Conservation (phyloP, 1,140 invertebrate genomes). For the Drosophila kikkawai region DNA sequence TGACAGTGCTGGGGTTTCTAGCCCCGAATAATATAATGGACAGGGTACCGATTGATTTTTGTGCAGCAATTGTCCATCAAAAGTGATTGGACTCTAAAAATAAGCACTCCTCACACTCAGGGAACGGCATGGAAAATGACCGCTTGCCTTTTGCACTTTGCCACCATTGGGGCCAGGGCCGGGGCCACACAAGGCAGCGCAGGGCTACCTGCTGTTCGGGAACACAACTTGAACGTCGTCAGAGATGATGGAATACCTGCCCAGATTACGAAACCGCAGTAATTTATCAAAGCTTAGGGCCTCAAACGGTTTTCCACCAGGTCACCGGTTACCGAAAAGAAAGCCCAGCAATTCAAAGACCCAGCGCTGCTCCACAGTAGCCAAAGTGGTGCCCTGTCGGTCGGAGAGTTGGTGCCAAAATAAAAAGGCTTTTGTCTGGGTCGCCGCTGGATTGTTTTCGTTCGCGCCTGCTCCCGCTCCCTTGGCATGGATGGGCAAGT, state of each 20-base stretch:
- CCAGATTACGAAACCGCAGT: slow-evolving; percentile 67
- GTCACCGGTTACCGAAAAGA: slow-evolving; percentile 50
- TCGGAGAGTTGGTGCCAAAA: slow-evolving; percentile 46
- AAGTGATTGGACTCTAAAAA: slow-evolving; percentile 51
- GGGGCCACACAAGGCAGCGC: slow-evolving; percentile 30
- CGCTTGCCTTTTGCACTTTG: slow-evolving; percentile 58
- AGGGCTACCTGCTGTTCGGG: slow-evolving; percentile 65
- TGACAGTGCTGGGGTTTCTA: slow-evolving; percentile 46
- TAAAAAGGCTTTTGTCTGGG: slow-evolving; percentile 63
- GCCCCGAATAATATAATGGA: slow-evolving; percentile 27
- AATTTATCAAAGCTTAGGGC: slow-evolving; percentile 70
- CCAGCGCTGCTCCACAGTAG: slow-evolving; percentile 54
- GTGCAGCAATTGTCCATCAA: slow-evolving; percentile 50
- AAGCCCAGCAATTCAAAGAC: slow-evolving; percentile 50
- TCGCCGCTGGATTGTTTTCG: slow-evolving; percentile 43
- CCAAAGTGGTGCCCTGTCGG: slow-evolving; percentile 55
- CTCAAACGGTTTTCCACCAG: slow-evolving; percentile 40
- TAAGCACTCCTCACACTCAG: slow-evolving; percentile 2
- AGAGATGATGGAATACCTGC: slow-evolving; percentile 73
- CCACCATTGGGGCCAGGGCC: slow-evolving; percentile 35
- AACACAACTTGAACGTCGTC: slow-evolving; percentile 64
- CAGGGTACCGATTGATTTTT: slow-evolving; percentile 59
- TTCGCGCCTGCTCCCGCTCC: slow-evolving; percentile 29
- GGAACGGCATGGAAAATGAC: slow-evolving; percentile 24
- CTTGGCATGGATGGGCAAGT: slow-evolving; percentile 53